Evolutionary conservation across 2,797 vertebrate genomes (phyloP).

Genomic region (Euphonia xanthogaster): DNA sequence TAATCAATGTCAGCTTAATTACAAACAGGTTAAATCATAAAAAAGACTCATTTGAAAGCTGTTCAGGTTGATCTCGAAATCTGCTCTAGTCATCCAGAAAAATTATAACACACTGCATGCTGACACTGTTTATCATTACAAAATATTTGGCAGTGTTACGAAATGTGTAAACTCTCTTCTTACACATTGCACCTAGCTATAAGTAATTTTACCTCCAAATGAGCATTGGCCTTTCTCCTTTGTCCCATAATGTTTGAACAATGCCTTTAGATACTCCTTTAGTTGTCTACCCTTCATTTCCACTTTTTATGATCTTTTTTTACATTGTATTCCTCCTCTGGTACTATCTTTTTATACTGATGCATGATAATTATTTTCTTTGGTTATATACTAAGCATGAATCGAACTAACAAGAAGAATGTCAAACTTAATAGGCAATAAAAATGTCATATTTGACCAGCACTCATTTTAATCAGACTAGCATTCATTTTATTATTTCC

Average conservation of each 20-base stretch:
- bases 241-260: neutral
- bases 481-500: conserved; percentile 11
- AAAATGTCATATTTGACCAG: neutral
- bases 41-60: neutral
- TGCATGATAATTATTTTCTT: neutral
- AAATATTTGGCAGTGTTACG: neutral
- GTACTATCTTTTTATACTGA: neutral
- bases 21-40: neutral
- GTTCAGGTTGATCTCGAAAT: neutral
- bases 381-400: neutral
- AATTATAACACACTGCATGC: neutral
- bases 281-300: neutral
- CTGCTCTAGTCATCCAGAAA: neutral
- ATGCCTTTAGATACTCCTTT: neutral
- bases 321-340: neutral
- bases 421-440: neutral
- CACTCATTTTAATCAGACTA: conserved; percentile 16
- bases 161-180: neutral
- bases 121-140: neutral
- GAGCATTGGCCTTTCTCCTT: neutral
- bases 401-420: neutral
- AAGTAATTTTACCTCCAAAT: neutral
- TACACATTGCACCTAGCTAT: neutral
- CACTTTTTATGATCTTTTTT: neutral
- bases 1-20: neutral